A percentile compares a stretch with the other conserved stretches of the same genome.
Conservation (phyloP, 2,113 vertebrate genomes). For the Sphyrna mokarran region DNA sequence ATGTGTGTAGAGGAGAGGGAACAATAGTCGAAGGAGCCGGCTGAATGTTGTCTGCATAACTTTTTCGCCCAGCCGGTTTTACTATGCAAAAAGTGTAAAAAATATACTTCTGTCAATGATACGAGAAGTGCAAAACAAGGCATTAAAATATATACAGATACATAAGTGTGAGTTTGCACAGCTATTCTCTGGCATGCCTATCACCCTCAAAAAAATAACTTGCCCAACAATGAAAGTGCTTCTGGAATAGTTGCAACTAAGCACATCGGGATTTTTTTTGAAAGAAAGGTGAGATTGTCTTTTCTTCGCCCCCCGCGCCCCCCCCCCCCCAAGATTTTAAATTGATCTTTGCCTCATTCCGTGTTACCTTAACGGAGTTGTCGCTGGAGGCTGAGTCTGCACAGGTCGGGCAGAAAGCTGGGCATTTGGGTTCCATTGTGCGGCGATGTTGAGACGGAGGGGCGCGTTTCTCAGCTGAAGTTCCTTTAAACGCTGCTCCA, state of each 20-base stretch:
- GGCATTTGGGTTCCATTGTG: conserved; percentile 30
- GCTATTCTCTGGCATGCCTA: background rate
- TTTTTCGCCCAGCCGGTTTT: background rate
- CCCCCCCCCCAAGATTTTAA: background rate
- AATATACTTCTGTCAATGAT: background rate
- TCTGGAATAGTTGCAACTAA: conserved; percentile 21
- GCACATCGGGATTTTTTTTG: background rate
- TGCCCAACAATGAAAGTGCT: background rate
- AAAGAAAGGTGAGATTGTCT: background rate
- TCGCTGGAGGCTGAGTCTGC: background rate
- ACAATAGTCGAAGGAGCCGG: background rate
- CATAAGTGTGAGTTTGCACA: background rate
- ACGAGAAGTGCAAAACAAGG: background rate
- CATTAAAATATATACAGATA: background rate
- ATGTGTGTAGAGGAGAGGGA: background rate
- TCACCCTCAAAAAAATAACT: background rate
- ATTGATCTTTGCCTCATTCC: background rate
- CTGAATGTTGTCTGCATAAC: background rate
- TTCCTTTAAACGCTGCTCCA: conserved; percentile 30
- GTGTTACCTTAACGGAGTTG: conserved; percentile 32
- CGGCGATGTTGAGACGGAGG: conserved; percentile 18
- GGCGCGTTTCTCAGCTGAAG: conserved; percentile 23
- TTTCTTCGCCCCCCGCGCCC: too few relatives aligned
- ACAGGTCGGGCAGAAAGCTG: conserved; percentile 24
- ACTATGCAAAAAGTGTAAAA: background rate